Percentiles rank a stretch among this genome's conserved stretches.
Evolutionary conservation across 37 sponge, comb jelly and placozoan species (phyloP).

Genomic region (Chondrosia reniformis): DNA sequence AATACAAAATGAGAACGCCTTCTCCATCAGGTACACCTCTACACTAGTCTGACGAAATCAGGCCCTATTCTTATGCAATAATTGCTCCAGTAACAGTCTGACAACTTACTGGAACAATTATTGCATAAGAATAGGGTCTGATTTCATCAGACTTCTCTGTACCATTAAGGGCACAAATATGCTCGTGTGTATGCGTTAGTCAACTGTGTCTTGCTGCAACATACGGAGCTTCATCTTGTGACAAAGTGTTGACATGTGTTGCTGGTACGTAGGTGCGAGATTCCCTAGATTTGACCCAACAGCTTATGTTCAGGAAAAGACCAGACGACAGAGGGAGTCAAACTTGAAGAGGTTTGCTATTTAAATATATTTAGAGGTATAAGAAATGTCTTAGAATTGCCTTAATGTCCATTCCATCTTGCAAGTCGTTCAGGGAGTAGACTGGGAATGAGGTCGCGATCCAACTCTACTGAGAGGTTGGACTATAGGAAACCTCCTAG

Average conservation of each 20-base stretch:
- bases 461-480: slow-evolving; percentile 53
- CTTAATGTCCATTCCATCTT: neutral
- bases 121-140: neutral
- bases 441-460: slow-evolving; percentile 48
- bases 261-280: slow-evolving; percentile 7
- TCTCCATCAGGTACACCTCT: slow-evolving; percentile 36
- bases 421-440: neutral
- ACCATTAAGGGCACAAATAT: too few species aligned
- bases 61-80: too few species aligned
- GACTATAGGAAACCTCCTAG: slow-evolving; percentile 11
- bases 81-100: neutral
- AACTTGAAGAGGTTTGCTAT: slow-evolving; percentile 23
- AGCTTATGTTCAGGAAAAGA: slow-evolving; percentile 64
- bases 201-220: too few species aligned
- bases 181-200: neutral
- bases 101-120: neutral
- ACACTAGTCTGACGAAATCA: neutral
- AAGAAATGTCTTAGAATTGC: neutral
- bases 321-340: slow-evolving; percentile 41
- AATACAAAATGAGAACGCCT: slow-evolving; percentile 24
- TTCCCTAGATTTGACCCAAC: slow-evolving; percentile 76
- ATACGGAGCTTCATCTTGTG: neutral
- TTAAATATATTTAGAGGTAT: neutral
- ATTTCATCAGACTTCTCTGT: neutral
- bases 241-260: neutral